Base-by-base conservation (phyloP, 2,888 invertebrate species). In the Kuschelorhynchus macadamiae region DNA sequence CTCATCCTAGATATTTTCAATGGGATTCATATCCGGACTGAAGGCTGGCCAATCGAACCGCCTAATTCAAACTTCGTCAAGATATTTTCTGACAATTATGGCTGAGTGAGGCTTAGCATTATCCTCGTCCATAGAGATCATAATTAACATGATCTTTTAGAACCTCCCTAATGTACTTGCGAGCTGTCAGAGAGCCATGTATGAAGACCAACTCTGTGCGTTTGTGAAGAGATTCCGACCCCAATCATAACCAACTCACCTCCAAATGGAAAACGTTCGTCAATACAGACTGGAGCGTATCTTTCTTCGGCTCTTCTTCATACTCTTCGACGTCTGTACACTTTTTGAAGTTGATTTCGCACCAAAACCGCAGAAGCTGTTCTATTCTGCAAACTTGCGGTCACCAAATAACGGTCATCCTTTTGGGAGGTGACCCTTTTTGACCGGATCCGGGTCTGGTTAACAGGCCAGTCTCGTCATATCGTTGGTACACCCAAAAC, bases 91-190 rank as follows among this genome's bases (percentile, higher is more conserved):
- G 32, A 57, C 44, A 21, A 57, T 21, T 46, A 21, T 20, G 46
- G 46, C 44, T 11, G 32, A 3, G 18, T 46, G 57, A 11, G 44
- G 30, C 16, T 14, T 42, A 17, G 46, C 44, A 20, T 46, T 57
- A 46, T 46, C 57, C 21, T 41, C 47, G 20, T 21, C 12, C 39
- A 32, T 20, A 60, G 60, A 49, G 16, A 41, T 14, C 50, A 52
- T 66, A n/a, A 60, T 73, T 60, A 52, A 47, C 60, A 46, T 66
- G 46, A 33, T 66, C 46, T 32, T 60, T 21, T 9, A 76, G 59
- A 44, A 75, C 71, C 41, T 75, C 67, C 49, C 71, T 67, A 33
- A 72, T 67, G 64, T 75, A 72, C 62, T 69, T 74, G 46, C 59
- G 67, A 65, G 53, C 50, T 64, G 61, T 73, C 39, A 72, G 32